Percentiles rank a stretch among this genome's conserved stretches.
phyloP scores from a whole-genome alignment of 2,113 vertebrate species.

The Plestiodon gilberti region DNA sequence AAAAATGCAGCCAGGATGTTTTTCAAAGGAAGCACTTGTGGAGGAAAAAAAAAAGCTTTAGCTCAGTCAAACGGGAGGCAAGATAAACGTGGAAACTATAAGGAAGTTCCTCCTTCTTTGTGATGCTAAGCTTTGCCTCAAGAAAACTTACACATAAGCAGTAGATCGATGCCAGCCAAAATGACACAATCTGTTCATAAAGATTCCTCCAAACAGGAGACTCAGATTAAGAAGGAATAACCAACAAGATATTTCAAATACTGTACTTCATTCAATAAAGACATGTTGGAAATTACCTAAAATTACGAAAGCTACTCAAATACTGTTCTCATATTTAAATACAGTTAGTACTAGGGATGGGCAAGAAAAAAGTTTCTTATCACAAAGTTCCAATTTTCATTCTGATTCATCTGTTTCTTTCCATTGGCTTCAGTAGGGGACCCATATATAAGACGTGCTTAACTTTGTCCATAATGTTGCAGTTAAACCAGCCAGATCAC shows the following conservation, averaged over 20 bases:
- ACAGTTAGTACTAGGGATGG: no score
- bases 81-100: slow-evolving; percentile 23
- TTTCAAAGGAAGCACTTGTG: background rate
- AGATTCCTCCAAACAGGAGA: slow-evolving; percentile 58
- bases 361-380: no score
- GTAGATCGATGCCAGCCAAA: slow-evolving; percentile 62
- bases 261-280: no score
- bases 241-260: slow-evolving; percentile 35
- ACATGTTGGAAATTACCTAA: no score
- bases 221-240: slow-evolving; percentile 46
- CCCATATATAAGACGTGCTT: no score
- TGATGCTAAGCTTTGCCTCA: slow-evolving; percentile 58
- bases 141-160: slow-evolving; percentile 64
- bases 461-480: no score
- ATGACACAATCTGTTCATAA: background rate
- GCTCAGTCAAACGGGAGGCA: background rate
- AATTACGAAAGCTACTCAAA: no score
- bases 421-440: no score
- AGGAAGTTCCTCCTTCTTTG: slow-evolving; percentile 55
- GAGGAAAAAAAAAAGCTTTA: background rate
- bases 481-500: no score
- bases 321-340: no score
- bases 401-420: no score
- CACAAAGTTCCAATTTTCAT: no score
- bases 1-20: slow-evolving; percentile 1